A percentile compares a stretch with the other conserved stretches of the same genome.
phyloP scores from a whole-genome alignment of 1,140 invertebrate species.

The Drosophila tsacasi region DNA sequence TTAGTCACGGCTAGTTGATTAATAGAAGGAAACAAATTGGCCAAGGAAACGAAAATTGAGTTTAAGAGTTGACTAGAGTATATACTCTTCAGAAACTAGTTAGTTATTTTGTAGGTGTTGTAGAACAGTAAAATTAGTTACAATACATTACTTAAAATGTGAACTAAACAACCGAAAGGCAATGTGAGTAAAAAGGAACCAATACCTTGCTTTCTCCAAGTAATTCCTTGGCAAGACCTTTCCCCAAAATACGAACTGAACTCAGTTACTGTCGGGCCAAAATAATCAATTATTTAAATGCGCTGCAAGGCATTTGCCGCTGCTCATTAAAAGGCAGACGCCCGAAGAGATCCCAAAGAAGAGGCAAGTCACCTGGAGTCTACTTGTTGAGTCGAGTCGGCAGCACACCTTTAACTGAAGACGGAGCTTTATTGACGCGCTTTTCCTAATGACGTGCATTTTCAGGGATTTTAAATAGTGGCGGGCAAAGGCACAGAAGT shows the following conservation, averaged over 20 bases:
- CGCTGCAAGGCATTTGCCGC: not conserved
- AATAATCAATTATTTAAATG: constrained; percentile 47
- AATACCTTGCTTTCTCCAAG: not conserved
- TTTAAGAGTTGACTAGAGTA: too few relatives aligned
- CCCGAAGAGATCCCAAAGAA: constrained; percentile 59
- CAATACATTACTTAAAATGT: not conserved
- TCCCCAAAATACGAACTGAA: too few relatives aligned
- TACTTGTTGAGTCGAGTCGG: constrained; percentile 28
- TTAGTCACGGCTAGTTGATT: constrained; percentile 10
- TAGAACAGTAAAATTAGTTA: too few relatives aligned
- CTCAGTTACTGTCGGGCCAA: not conserved
- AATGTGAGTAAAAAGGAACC: too few relatives aligned
- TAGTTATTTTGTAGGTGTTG: too few relatives aligned
- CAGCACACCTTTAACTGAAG: constrained; percentile 20
- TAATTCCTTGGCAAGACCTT: not conserved
- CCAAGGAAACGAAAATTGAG: not conserved
- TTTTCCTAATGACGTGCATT: constrained; percentile 66
- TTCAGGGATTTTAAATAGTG: constrained; percentile 52
- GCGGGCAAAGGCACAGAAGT: constrained; percentile 46
- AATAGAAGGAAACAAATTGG: not conserved
- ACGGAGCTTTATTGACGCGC: constrained; percentile 1
- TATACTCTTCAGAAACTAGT: too few relatives aligned
- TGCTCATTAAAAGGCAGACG: constrained; percentile 68
- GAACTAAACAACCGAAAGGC: too few relatives aligned
- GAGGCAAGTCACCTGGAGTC: constrained; percentile 22